These are phyloP conservation scores for Progne subis DNA, from an alignment of 2,113 vertebrate species.

Conservation along the genomic window DNA sequence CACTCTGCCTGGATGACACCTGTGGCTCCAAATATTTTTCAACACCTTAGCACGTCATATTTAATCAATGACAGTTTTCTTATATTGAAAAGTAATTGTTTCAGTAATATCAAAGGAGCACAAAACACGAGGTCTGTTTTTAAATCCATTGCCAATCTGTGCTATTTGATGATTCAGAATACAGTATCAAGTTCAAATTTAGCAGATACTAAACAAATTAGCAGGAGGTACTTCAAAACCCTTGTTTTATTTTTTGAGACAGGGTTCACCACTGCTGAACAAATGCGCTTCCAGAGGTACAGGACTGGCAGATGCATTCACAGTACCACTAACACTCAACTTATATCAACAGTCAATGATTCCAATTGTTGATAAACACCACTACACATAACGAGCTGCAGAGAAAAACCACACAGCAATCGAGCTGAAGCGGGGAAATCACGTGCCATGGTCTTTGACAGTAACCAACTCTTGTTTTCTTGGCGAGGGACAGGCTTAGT, in stretches of 20 bases:
- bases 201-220: not conserved
- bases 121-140: not conserved
- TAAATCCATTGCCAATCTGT: not conserved
- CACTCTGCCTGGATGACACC: not conserved
- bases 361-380: not conserved
- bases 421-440: not conserved
- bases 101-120: not conserved
- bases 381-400: accelerated
- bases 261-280: not conserved
- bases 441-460: not conserved
- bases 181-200: not conserved
- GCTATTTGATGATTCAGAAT: not conserved
- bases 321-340: not conserved
- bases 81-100: not conserved
- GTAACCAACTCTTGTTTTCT: not conserved
- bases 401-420: not conserved
- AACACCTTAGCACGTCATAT: not conserved
- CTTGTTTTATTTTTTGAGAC: not conserved
- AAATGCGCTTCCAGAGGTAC: not conserved
- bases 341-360: not conserved
- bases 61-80: not conserved
- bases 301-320: accelerated
- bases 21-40: accelerated
- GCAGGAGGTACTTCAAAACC: not conserved
- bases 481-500: accelerated